A percentile compares a stretch with the other conserved stretches of the same genome.
Conservation (phyloP, 2,113 vertebrate genomes). For the Leptodactylus fuscus region DNA sequence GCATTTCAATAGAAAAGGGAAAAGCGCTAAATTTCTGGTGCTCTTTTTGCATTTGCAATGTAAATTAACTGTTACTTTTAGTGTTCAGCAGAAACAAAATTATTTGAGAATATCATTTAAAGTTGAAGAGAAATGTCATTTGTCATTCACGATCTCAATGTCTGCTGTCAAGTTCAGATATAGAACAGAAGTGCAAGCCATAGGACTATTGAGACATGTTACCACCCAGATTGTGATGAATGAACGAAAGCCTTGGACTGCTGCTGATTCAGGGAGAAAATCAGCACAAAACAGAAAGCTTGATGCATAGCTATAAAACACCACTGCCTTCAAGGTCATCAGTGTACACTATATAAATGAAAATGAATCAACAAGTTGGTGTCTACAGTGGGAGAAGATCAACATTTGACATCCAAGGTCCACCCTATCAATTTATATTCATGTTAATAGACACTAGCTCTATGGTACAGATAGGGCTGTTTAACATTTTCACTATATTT, state of each 20-base stretch:
- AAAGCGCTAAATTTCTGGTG: neutral
- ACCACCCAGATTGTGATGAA: slow-evolving; percentile 50
- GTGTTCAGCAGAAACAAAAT: slow-evolving; percentile 28
- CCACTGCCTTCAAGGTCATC: neutral
- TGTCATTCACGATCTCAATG: slow-evolving; percentile 40
- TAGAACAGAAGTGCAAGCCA: slow-evolving; percentile 8
- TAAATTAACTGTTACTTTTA: slow-evolving; percentile 21
- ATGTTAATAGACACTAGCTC: slow-evolving; percentile 21
- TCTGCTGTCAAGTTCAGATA: slow-evolving; percentile 48
- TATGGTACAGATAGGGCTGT: neutral
- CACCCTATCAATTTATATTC: slow-evolving; percentile 40
- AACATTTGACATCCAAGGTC: slow-evolving; percentile 42
- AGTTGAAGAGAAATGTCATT: slow-evolving; percentile 9
- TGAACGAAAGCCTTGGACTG: slow-evolving; percentile 26
- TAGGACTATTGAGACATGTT: slow-evolving; percentile 52
- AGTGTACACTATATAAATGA: neutral
- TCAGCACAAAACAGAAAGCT: slow-evolving; percentile 37
- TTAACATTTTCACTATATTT: slow-evolving; percentile 12
- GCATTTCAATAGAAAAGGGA: neutral
- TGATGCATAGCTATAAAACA: slow-evolving; percentile 6
- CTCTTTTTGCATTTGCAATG: neutral
- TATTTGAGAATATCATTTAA: slow-evolving; percentile 31
- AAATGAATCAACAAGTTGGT: slow-evolving; percentile 35
- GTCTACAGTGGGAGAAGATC: slow-evolving; percentile 19
- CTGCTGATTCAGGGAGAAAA: slow-evolving; percentile 18